Conservation (phyloP, 2,113 vertebrate genomes). For the Siniperca knerii region DNA sequence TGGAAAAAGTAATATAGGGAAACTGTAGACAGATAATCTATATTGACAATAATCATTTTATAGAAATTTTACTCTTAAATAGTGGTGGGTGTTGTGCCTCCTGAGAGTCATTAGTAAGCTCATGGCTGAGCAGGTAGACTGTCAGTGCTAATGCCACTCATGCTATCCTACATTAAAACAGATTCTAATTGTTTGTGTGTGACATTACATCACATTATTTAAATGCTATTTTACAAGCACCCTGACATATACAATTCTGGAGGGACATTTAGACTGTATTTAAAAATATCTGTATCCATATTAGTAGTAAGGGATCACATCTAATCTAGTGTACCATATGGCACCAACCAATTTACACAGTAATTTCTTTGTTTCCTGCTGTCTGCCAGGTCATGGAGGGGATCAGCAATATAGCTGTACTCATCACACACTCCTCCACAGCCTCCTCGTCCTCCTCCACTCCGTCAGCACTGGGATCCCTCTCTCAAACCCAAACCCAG, state of each 20-base stretch:
- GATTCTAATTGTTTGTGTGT: background rate
- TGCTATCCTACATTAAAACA: no score
- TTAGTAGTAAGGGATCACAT: background rate
- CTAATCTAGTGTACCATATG: background rate
- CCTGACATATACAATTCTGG: background rate
- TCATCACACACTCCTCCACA: slow-evolving; percentile 86
- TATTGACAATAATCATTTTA: background rate
- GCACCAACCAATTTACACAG: background rate
- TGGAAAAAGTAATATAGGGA: background rate
- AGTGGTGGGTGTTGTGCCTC: background rate
- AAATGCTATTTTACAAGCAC: background rate
- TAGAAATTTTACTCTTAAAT: background rate
- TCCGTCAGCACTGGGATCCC: slow-evolving; percentile 60
- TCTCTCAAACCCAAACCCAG: slow-evolving; percentile 40
- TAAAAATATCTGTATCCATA: background rate
- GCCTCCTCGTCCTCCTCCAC: slow-evolving; percentile 83
- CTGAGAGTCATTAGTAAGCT: background rate
- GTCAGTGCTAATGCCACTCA: background rate
- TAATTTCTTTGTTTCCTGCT: background rate
- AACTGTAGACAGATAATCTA: background rate
- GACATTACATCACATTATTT: no score
- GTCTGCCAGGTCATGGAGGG: slow-evolving; percentile 92
- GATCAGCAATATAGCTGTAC: slow-evolving; percentile 85
- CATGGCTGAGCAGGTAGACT: background rate
- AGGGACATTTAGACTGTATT: background rate